Evolutionary conservation across 2,797 vertebrate genomes (phyloP), one percentile per base, ranked within the genome.

Genomic region (Calcarius lapponicus): DNA sequence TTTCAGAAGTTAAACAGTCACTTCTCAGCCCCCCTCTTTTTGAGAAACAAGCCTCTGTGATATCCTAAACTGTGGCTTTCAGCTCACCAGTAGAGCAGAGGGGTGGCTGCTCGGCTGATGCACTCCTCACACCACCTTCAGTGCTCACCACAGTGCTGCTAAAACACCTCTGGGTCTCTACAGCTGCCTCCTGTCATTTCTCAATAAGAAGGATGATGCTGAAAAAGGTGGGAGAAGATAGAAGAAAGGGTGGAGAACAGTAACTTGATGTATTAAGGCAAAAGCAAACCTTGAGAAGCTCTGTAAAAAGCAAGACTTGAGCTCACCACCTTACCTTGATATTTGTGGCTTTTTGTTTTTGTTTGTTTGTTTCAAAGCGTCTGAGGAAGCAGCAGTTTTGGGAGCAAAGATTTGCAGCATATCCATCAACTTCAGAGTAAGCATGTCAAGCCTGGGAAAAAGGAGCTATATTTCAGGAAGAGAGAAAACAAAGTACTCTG

Each of bases 381-480:
- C 66, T 78, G 42, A 86, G 40, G 56, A 92, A 94, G 87, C 17
- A 22, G 92, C 67, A 60, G 88, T 42, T 93, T 91, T 42, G 81
- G 84, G 80, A 95, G 86, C 74, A 95, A 56, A 86, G 93, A 87
- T 94, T 91, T 94, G 83, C 92, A 94, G 80, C 48, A 36, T 76
- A 93, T 96, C 94, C 87, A 95, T 97, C 96, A 96, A 85, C 83
- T 89, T 92, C 84, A 78, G 92, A 50, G 64, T 82, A 91, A 93
- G 93, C 61, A 88, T 60, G 74, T 88, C 80, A 91, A 71, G 71
- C 65, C 88, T 93, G 84, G 67, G 56, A 61, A 92, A 80, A 93
- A 67, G 78, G 86, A 97, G 94, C 88, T 82, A 70, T 97, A 96
- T 96, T 96, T 96, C 95, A 97, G 83, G 83, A 90, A 80, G 74